Evolutionary conservation across 2,888 invertebrate genomes (phyloP), one percentile per base, ranked within the genome.

Genomic region (Cyclophora punctaria): DNA sequence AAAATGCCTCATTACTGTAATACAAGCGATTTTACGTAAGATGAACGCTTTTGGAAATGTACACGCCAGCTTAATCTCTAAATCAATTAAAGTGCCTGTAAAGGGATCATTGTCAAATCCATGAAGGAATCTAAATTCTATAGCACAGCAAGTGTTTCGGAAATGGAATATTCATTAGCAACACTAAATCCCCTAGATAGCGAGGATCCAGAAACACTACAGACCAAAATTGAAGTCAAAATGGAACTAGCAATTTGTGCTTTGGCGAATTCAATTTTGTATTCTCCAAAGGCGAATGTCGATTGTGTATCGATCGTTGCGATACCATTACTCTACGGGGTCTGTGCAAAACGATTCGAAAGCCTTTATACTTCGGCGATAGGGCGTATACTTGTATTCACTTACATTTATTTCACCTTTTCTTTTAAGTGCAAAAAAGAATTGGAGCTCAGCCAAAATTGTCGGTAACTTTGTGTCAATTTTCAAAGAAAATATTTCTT

Each of bases 331-430:
- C n/a, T 34, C 5, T 33, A 41, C 40, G 41, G 46, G 41, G 46
- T 37, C 33, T 47, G 33, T 35, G 42, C 42, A 7, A 3, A 44
- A 44, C 44, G 44, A 45, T 33, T 34, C 33, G 6, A 45, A 49
- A 45, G 50, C 48, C 51, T 53, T 49, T 51, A 48, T 45, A 48
- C 52, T 44, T 37, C 44, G 44, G 47, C 52, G 44, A 57, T 57
- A 53, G 46, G 35, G 51, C 45, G 48, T 47, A 52, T 53, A 54
- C 49, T 42, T 55, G 51, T 20, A 20, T 57, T 57, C 45, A 47
- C 49, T 47, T 54, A 46, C 49, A 55, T 49, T 53, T 51, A 54
- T 57, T 56, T 54, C 48, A 57, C 54, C 52, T 56, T 59, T 52
- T 49, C 49, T 52, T 49, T 55, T 47, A 56, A 55, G 47, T 56